Evolutionary conservation across 2,888 invertebrate species (phyloP), one percentile per base, ranked within the genome.

Genomic region (Luperina nickerlii): DNA sequence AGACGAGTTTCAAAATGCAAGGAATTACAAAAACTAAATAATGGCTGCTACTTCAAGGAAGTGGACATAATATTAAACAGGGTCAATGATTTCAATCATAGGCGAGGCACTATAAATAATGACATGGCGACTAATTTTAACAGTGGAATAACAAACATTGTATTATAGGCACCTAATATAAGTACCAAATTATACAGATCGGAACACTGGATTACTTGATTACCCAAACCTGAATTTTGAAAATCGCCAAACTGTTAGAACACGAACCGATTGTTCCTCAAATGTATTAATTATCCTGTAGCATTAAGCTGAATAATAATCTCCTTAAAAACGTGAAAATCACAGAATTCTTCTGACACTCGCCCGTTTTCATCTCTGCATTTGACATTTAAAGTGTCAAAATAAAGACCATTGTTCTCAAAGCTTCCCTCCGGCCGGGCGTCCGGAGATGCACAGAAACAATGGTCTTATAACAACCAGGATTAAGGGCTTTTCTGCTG

Each of bases 331-430:
- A 66, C 42, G 24, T 1, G 20, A 76, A 76, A 18, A 24, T 20
- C n/a, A 32, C 83, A 62, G 18, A 63, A 68, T 45, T 54, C 27
- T 51, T 60, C 20, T 54, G 67, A 62, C 45, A 70, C 78, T 63
- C 62, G 60, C 62, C 24, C 15, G 20, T 66, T 60, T 54, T 3
- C 74, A n/a, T 63, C 45, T 62, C 78, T 86, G 84, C 79, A 57
- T 87, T 70, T 84, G 87, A 87, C 83, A 79, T 85, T 82, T 69
- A 79, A 75, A 85, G 76, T 85, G 88, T 85, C 80, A 85, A 82
- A 87, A 87, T 86, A 76, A 74, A 74, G 51, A n/a, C 80, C 18
- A 71, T 87, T 87, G 88, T 87, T 87, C 68, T 38, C 51, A 45
- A 67, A 57, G 81, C 48, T 60, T 67, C 54, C 27, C 66, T 62